A percentile compares a stretch with the other conserved stretches of the same genome.
These are phyloP conservation scores for Maniola hyperantus DNA, from an alignment of 2,888 invertebrate genomes.

Conservation along the genomic window DNA sequence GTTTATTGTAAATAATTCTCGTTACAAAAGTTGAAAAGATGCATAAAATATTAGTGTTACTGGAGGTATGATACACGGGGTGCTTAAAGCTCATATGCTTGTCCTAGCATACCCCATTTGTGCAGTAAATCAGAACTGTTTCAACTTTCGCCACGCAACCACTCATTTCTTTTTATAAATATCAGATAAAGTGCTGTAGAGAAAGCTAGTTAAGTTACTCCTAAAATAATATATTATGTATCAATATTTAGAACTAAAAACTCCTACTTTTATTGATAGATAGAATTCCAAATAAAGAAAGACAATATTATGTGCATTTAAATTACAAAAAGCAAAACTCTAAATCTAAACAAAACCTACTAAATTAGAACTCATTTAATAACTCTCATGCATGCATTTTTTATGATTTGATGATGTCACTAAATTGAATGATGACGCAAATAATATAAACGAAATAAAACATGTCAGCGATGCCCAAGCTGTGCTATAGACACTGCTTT, in stretches of 20 bases:
- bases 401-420: slow-evolving; percentile 24
- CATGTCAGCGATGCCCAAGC: slow-evolving; percentile 72
- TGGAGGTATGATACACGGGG: too few relatives aligned
- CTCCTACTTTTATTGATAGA: not conserved
- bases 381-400: slow-evolving; percentile 24
- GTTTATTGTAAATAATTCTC: not conserved
- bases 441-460: slow-evolving; percentile 55
- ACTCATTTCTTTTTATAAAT: not conserved
- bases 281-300: slow-evolving; percentile 1
- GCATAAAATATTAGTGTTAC: not conserved
- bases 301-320: not conserved
- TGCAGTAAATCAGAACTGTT: not conserved
- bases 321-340: slow-evolving; percentile 10
- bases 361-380: not conserved
- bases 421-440: slow-evolving; percentile 67
- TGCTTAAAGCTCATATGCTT: too few relatives aligned
- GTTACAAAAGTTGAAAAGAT: not conserved
- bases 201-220: not conserved
- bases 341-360: not conserved
- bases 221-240: not conserved
- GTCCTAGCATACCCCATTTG: too few relatives aligned
- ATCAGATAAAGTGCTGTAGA: not conserved
- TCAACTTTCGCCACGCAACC: not conserved
- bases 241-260: not conserved
- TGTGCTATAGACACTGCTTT: slow-evolving; percentile 66